phyloP scores from a whole-genome alignment of 2,888 invertebrate species.

The Drosophila prostipennis region DNA sequence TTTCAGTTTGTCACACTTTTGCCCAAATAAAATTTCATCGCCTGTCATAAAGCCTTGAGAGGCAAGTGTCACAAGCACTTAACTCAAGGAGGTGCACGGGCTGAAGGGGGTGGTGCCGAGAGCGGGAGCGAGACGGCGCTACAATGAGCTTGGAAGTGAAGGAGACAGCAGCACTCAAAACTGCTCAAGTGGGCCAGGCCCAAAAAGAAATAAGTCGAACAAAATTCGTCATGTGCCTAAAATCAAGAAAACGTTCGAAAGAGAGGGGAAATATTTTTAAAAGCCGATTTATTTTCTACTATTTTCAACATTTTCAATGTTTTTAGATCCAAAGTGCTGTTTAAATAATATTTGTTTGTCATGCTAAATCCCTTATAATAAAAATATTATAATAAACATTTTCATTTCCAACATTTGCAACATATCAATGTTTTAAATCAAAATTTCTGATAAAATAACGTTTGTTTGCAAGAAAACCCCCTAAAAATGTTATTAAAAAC shows the following conservation, averaged over 20 bases:
- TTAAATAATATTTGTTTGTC: too few species aligned
- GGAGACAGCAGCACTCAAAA: constrained; percentile 28
- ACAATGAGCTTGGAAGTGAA: constrained; percentile 27
- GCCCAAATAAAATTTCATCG: constrained; percentile 52
- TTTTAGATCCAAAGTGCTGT: too few species aligned
- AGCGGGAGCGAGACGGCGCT: not conserved
- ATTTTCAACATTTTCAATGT: not conserved
- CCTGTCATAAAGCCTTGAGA: constrained; percentile 59
- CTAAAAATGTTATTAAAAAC: too few species aligned
- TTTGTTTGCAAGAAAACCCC: too few species aligned
- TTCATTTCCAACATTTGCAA: too few species aligned
- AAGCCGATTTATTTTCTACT: too few species aligned
- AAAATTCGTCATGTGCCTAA: constrained; percentile 21
- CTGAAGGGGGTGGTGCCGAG: not conserved
- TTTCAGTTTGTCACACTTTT: constrained; percentile 56
- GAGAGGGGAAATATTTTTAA: not conserved
- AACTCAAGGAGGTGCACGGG: constrained; percentile 31
- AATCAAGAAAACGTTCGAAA: not conserved
- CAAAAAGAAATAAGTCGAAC: constrained; percentile 10
- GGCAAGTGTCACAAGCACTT: constrained; percentile 70
- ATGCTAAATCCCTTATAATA: too few species aligned
- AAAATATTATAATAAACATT: too few species aligned
- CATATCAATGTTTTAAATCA: too few species aligned
- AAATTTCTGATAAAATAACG: too few species aligned
- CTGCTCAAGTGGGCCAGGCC: constrained; percentile 20